Evolutionary conservation across 2,113 vertebrate species (phyloP).

Genomic region (Lynx canadensis): DNA sequence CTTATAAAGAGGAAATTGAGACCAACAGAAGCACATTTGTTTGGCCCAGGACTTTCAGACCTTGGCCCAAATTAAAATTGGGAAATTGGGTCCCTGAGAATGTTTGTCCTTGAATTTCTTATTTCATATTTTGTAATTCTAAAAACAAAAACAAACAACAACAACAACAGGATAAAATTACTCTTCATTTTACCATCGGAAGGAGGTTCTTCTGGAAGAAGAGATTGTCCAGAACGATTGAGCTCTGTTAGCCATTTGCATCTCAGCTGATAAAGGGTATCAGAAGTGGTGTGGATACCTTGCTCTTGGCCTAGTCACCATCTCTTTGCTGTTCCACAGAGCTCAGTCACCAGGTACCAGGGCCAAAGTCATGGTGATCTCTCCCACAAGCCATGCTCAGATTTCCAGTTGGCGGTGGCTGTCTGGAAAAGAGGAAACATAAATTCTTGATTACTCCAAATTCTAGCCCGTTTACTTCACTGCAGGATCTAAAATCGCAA

Average conservation of each 20-base stretch:
- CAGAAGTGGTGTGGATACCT: too few relatives aligned
- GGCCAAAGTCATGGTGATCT: neutral
- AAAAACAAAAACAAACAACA: neutral
- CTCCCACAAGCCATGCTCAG: neutral
- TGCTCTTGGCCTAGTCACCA: neutral
- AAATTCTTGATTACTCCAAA: neutral
- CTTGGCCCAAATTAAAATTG: neutral
- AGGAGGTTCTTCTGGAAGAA: neutral
- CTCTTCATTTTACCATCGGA: neutral
- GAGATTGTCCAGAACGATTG: neutral
- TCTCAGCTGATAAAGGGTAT: neutral
- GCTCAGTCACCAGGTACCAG: neutral
- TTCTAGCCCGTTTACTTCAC: neutral
- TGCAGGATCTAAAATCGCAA: neutral
- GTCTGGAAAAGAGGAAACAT: neutral
- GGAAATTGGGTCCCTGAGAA: neutral
- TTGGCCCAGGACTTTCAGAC: neutral
- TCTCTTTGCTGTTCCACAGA: neutral
- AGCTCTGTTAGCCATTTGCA: neutral
- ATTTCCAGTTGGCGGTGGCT: neutral
- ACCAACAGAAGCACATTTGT: neutral
- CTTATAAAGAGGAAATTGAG: neutral
- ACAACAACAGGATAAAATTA: neutral
- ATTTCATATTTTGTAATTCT: neutral
- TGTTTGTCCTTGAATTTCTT: constrained; percentile 21